Base-by-base conservation (phyloP, 1,140 invertebrate genomes). In the Daktulosphaira vitifoliae region DNA sequence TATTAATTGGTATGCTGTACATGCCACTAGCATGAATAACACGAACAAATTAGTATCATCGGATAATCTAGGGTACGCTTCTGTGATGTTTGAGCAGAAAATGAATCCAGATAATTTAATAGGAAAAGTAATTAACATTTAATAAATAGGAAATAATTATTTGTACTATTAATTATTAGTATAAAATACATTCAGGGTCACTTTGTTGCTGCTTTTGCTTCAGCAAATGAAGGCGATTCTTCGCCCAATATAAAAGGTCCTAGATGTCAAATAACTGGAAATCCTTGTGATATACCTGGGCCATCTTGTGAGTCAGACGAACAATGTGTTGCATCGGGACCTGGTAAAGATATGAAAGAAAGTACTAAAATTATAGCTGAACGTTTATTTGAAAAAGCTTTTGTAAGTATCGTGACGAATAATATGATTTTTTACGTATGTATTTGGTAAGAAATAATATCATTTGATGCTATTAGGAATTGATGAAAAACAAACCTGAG, bases 1-100 rank as follows among this genome's bases (percentile, higher is more conserved):
- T 2, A 84, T 92, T 66, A 92, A 90, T 73, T 97, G 93, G 93
- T 96, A 90, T 74, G 86, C 94, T 0, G 91, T 96, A 1, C 94
- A 97, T 73, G 85, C 89, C 1, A 92, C 89, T 3, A 92, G 89
- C 49, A 95, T 97, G 92, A 96, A 96, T 75, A 96, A 96, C 70
- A 92, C 92, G 8, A 97, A 97, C 73, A 78, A 76, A 20, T 79
- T 95, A n/a, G 80, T 96, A 4, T 91, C 89, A 3, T 88, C 90
- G 9, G 94, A 96, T 75, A 96, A 97, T 73, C 88, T 96, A 42
- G 94, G 94, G 0, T 91, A 88, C 66, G 93, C 94, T 0, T 84
- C 89, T 0, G 74, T 92, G 20, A 76, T 92, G 7, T 86, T 95
- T 70, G 94, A 97, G 73, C 80, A 87, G 72, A 76, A 77, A 5